Percentiles rank a stretch among this genome's conserved stretches.
These are phyloP conservation scores for Choreutis nemorana DNA, from an alignment of 2,888 invertebrate genomes.

Conservation along the genomic window DNA sequence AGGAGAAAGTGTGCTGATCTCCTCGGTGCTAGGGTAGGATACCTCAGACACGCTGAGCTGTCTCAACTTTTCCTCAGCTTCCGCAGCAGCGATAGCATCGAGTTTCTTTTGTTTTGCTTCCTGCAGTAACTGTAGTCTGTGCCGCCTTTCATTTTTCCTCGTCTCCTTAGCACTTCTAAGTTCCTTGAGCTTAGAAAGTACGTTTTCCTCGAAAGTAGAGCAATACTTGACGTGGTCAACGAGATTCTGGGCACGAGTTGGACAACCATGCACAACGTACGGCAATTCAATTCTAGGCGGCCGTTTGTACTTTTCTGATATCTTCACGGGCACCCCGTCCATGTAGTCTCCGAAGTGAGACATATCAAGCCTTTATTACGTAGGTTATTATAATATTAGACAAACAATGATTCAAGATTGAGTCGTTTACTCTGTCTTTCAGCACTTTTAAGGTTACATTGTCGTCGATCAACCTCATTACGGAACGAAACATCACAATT, in stretches of 20 bases:
- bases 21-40: slow-evolving; percentile 69
- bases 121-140: slow-evolving; percentile 67
- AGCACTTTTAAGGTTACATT: slow-evolving; percentile 60
- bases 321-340: slow-evolving; percentile 89
- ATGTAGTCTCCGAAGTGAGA: slow-evolving; percentile 69
- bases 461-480: slow-evolving; percentile 53
- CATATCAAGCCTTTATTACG: slow-evolving; percentile 38
- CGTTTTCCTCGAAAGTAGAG: slow-evolving; percentile 72
- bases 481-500: slow-evolving; percentile 24
- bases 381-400: slow-evolving; percentile 27
- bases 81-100: slow-evolving; percentile 56
- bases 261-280: slow-evolving; percentile 38
- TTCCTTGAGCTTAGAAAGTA: slow-evolving; percentile 75
- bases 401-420: slow-evolving; percentile 53
- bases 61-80: slow-evolving; percentile 59
- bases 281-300: slow-evolving; percentile 71
- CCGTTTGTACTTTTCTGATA: slow-evolving; percentile 86
- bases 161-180: slow-evolving; percentile 72
- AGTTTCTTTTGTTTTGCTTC: slow-evolving; percentile 63
- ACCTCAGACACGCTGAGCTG: slow-evolving; percentile 66
- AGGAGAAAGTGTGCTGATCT: slow-evolving; percentile 61
- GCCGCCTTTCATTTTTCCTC: slow-evolving; percentile 67
- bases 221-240: slow-evolving; percentile 68
- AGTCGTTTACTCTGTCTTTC: slow-evolving; percentile 42
- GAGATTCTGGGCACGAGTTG: slow-evolving; percentile 39